Base-by-base conservation (phyloP, 2,888 invertebrate species). In the Clusia tigrina region DNA sequence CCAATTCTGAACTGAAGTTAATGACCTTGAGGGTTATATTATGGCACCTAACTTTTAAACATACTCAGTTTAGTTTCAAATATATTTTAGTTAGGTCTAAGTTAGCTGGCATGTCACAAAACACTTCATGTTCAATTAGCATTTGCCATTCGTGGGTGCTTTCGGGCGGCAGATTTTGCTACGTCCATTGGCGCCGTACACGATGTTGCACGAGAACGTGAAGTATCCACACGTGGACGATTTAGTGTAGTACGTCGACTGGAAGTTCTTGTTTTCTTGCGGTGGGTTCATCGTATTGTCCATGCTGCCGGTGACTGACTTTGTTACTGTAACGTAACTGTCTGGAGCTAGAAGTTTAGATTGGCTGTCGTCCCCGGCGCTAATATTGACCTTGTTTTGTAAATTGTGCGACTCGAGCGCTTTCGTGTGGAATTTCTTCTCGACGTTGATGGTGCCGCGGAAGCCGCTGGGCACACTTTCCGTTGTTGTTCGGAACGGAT, bases 201-300 rank as follows among this genome's bases (percentile, higher is more conserved):
- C 91, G 77, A 91, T 89, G 56, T 92, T 92, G 78, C 94, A 94
- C 0, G 92, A 90, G 80, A 94, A 94, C 1, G 93, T 93, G 71
- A 94, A 93, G 78, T 93, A 93, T 9, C 94, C 94, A 79, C 94
- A 94, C 1, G 91, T 93, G 1, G 93, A 93, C 9, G 93, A 92
- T 81, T 94, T 94, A 0, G 93, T 92, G 74, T 92, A 94, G 82
- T 92, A 94, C 0, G 91, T 90, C 69, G 91, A 91, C 1, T 91
- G 89, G 76, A 88, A 90, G 82, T 90, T 90, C 78, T 91, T 90
- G 65, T 90, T 89, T 63, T 88, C 88, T 73, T 84, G 83, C 32
- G 84, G 83, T 24, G 89, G 86, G 72, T 87, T 87, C 76, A 87
- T 87, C 51, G 86, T 86, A 60, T 85, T 85, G 68, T 89, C 89